A percentile compares a stretch with the other conserved stretches of the same genome.
phyloP scores from a whole-genome alignment of 2,797 vertebrate genomes.

The Hippoglossus hippoglossus region DNA sequence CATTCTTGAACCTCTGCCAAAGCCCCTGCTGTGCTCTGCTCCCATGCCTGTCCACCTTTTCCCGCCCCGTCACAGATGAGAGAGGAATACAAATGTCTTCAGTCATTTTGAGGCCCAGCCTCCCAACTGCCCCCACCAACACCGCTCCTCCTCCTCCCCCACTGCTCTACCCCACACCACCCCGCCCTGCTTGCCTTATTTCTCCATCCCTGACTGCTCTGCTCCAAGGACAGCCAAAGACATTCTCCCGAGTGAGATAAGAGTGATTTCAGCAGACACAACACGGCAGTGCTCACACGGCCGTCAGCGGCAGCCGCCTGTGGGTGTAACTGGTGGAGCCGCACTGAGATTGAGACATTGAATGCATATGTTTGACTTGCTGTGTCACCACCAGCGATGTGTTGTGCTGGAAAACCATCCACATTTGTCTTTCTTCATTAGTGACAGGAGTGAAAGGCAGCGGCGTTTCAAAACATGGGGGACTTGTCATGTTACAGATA shows the following conservation, averaged over 20 bases:
- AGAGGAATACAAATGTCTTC: slow-evolving; percentile 83
- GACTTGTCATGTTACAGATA: slow-evolving; percentile 48
- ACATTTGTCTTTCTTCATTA: slow-evolving; percentile 49
- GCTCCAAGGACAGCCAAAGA: slow-evolving; percentile 86
- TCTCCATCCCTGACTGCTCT: slow-evolving; percentile 73
- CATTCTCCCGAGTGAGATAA: slow-evolving; percentile 74
- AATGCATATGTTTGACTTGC: slow-evolving; percentile 68
- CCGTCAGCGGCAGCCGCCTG: slow-evolving; percentile 29
- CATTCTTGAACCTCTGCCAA: slow-evolving; percentile 62
- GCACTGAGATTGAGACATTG: slow-evolving; percentile 65
- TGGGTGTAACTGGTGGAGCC: slow-evolving; percentile 42
- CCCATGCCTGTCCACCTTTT: slow-evolving; percentile 60
- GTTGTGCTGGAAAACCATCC: slow-evolving; percentile 28
- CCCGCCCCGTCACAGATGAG: slow-evolving; percentile 73
- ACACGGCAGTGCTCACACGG: slow-evolving; percentile 55
- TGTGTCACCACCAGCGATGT: slow-evolving; percentile 29
- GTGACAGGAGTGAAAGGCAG: slow-evolving; percentile 19
- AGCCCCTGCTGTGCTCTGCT: slow-evolving; percentile 51
- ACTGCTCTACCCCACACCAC: slow-evolving; percentile 35
- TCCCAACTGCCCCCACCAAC: neutral
- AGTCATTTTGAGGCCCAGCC: slow-evolving; percentile 62
- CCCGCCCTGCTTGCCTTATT: slow-evolving; percentile 47
- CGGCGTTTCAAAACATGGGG: neutral
- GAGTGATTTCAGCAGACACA: slow-evolving; percentile 73
- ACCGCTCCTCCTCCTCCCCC: slow-evolving; percentile 37